phyloP scores from a whole-genome alignment of 2,888 invertebrate genomes.

The Sinhomidia bicolor region DNA sequence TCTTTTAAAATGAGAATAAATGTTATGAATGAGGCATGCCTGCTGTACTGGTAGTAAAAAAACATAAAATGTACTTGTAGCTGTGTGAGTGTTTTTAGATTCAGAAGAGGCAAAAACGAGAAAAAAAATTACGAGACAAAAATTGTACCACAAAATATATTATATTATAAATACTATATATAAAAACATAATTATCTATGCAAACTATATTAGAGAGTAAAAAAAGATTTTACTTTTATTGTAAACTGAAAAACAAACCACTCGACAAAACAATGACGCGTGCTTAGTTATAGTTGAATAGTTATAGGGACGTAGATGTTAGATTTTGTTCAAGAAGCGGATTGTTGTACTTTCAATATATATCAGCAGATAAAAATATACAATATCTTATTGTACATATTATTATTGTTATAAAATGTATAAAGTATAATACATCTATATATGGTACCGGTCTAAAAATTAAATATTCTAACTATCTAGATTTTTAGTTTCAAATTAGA shows the following conservation, averaged over 20 bases:
- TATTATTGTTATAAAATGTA: no score
- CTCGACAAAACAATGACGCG: constrained; percentile 26
- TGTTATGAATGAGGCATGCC: constrained; percentile 26
- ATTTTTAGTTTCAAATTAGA: no score
- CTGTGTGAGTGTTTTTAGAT: no score
- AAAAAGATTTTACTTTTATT: neutral
- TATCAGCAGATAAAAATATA: constrained; percentile 6
- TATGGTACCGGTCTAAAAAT: no score
- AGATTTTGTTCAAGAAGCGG: no score
- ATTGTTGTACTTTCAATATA: constrained; percentile 68
- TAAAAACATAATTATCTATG: neutral
- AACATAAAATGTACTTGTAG: neutral
- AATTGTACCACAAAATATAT: constrained; percentile 47
- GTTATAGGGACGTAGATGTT: neutral
- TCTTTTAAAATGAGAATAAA: constrained; percentile 39
- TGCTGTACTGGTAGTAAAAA: neutral
- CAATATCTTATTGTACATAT: neutral
- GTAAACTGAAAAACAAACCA: constrained; percentile 60
- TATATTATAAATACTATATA: neutral
- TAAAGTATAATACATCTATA: no score
- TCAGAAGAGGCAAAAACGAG: constrained; percentile 4
- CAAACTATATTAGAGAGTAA: neutral
- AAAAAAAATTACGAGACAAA: constrained; percentile 30
- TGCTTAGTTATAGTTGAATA: neutral
- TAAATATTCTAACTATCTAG: no score